These are phyloP conservation scores for Drosophila pullipes DNA, from an alignment of 2,888 invertebrate genomes.

Conservation along the genomic window DNA sequence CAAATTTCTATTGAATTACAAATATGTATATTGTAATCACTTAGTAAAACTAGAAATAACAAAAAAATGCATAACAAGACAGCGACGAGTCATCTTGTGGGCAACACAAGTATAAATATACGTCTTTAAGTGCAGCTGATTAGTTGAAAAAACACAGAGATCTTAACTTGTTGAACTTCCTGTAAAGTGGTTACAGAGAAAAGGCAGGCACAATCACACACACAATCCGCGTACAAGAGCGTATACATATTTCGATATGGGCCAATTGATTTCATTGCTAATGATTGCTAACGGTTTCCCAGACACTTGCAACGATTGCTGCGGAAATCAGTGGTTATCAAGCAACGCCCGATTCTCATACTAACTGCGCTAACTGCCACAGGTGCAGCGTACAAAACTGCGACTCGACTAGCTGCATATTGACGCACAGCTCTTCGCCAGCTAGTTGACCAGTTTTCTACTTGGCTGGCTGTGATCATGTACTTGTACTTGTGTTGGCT, in stretches of 20 bases:
- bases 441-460: constrained; percentile 10
- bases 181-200: constrained; percentile 48
- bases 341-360: constrained; percentile 59
- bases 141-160: constrained; percentile 62
- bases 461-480: constrained; percentile 9
- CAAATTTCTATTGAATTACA: neutral
- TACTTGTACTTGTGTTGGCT: constrained; percentile 27
- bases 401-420: constrained; percentile 26
- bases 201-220: constrained; percentile 10
- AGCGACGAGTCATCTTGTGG: constrained; percentile 7
- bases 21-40: neutral
- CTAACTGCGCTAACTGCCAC: constrained; percentile 26
- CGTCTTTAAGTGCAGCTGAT: constrained; percentile 43
- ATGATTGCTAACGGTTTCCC: constrained; percentile 75
- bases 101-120: constrained; percentile 28
- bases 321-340: constrained; percentile 74
- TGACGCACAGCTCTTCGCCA: constrained; percentile 31
- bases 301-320: constrained; percentile 64
- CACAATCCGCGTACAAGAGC: constrained; percentile 33
- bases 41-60: neutral
- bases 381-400: constrained; percentile 40
- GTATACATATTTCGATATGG: constrained; percentile 68
- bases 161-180: constrained; percentile 63
- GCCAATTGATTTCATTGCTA: constrained; percentile 78
- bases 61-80: neutral